A percentile compares a stretch with the other conserved stretches of the same genome.
Evolutionary conservation across 2,888 invertebrate genomes (phyloP).

Genomic region (Sisyra terminalis): DNA sequence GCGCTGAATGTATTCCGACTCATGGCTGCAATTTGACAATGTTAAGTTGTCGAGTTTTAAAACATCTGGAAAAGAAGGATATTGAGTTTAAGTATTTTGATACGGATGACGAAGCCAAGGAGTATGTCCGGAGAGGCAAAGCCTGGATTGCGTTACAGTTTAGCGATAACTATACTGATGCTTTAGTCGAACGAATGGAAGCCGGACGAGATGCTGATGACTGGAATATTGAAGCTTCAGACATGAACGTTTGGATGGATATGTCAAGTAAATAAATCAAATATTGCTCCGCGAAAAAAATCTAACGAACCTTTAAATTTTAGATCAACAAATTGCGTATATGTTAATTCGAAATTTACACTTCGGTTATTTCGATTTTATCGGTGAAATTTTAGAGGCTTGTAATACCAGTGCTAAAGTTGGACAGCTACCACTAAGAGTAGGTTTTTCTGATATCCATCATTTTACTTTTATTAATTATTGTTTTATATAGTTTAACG

Average conservation of each 20-base stretch:
- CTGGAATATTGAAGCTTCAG: constrained; percentile 42
- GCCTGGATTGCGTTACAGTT: constrained; percentile 67
- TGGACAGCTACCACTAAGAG: constrained; percentile 41
- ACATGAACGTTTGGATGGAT: constrained; percentile 58
- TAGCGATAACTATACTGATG: constrained; percentile 54
- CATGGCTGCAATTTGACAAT: constrained; percentile 42
- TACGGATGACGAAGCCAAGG: constrained; percentile 40
- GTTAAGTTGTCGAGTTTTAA: constrained; percentile 64
- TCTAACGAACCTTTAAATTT: constrained; percentile 14
- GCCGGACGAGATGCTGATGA: constrained; percentile 38
- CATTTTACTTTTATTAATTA: constrained; percentile 7
- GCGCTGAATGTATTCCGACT: constrained; percentile 20
- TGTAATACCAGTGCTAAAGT: constrained; percentile 49
- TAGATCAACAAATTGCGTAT: constrained; percentile 82
- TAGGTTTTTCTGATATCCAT: no score
- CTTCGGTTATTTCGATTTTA: constrained; percentile 54
- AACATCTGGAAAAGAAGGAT: constrained; percentile 47
- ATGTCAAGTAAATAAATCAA: constrained; percentile 56
- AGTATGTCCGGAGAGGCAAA: constrained; percentile 49
- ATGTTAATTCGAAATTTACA: constrained; percentile 59
- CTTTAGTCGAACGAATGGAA: constrained; percentile 43
- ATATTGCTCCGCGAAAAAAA: not conserved
- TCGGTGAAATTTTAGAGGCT: constrained; percentile 39
- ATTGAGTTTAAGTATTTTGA: constrained; percentile 36
- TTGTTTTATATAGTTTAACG: constrained; percentile 37